Evolutionary conservation across 2,113 vertebrate species (phyloP).

Genomic region (Sinocyclocheilus rhinocerous): DNA sequence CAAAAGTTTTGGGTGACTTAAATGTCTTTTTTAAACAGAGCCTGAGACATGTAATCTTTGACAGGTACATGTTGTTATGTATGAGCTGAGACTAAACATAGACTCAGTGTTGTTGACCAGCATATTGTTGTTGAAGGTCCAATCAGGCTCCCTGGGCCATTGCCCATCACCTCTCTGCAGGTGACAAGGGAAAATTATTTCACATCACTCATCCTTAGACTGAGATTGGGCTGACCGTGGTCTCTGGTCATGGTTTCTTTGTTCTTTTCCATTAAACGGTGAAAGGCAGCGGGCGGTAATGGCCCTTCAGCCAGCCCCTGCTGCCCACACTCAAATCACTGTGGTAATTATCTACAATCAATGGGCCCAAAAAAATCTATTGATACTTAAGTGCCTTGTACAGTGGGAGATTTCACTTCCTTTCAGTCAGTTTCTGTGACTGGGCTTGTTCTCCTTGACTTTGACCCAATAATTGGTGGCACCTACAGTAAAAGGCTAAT

Average conservation of each 20-base stretch:
- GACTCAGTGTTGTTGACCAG: neutral
- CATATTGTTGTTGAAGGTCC: constrained; percentile 1
- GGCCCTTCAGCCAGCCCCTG: constrained; percentile 43
- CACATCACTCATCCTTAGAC: constrained; percentile 28
- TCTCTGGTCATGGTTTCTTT: constrained; percentile 20
- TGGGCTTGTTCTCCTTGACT: constrained; percentile 33
- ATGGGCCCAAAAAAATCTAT: constrained; percentile 49
- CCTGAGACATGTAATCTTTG: neutral
- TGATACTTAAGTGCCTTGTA: constrained; percentile 33
- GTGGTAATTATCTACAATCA: constrained; percentile 59
- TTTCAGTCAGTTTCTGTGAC: constrained; percentile 15
- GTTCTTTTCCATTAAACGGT: constrained; percentile 4
- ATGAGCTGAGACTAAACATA: neutral
- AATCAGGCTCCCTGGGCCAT: neutral
- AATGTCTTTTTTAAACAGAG: neutral
- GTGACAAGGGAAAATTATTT: constrained; percentile 34
- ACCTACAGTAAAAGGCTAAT: neutral
- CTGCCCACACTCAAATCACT: constrained; percentile 49
- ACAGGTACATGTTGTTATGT: neutral
- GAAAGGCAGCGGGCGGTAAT: constrained; percentile 40
- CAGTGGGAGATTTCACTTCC: constrained; percentile 27
- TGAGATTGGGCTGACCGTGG: neutral
- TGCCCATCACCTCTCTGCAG: neutral
- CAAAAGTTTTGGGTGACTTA: neutral
- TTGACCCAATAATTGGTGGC: constrained; percentile 20